phyloP scores from a whole-genome alignment of 2,888 invertebrate genomes.

The Ophion ellenae region DNA sequence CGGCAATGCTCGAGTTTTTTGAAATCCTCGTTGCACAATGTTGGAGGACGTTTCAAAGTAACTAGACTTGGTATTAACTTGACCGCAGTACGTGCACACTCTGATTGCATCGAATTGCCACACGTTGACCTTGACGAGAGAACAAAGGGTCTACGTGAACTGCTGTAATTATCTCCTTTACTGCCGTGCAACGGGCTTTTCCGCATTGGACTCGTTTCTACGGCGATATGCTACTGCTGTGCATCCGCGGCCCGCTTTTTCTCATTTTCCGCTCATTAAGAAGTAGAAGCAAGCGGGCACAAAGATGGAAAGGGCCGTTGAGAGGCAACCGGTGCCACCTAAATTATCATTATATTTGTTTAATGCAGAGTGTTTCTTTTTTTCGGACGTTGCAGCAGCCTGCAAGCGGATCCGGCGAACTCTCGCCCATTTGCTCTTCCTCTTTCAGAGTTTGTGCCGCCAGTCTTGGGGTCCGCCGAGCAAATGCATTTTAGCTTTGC shows the following conservation, averaged over 20 bases:
- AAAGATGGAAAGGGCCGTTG: slow-evolving; percentile 44
- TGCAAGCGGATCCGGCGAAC: slow-evolving; percentile 31
- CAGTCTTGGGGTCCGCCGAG: slow-evolving; percentile 38
- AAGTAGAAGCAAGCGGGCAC: slow-evolving; percentile 36
- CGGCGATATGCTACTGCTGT: neutral
- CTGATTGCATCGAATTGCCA: neutral
- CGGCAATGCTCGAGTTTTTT: neutral
- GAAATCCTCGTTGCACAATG: too few relatives aligned
- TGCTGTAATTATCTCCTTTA: slow-evolving; percentile 7
- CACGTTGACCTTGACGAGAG: neutral
- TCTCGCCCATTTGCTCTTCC: neutral
- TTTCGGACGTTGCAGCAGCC: neutral
- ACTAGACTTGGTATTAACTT: neutral
- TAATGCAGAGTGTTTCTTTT: slow-evolving; percentile 62
- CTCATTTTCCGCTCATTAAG: slow-evolving; percentile 69
- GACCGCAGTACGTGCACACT: neutral
- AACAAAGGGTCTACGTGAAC: neutral
- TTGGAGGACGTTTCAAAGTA: too few relatives aligned
- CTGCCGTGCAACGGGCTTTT: slow-evolving; percentile 25
- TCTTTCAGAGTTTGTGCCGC: slow-evolving; percentile 35
- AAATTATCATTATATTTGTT: slow-evolving; percentile 66
- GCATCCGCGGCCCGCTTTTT: slow-evolving; percentile 47
- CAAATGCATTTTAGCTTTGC: slow-evolving; percentile 55
- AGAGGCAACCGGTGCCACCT: slow-evolving; percentile 52
- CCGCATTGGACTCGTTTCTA: slow-evolving; percentile 28